A percentile compares a stretch with the other conserved stretches of the same genome.
These are phyloP conservation scores for Malthinus flaveolus DNA, from an alignment of 2,888 invertebrate species.

Conservation along the genomic window DNA sequence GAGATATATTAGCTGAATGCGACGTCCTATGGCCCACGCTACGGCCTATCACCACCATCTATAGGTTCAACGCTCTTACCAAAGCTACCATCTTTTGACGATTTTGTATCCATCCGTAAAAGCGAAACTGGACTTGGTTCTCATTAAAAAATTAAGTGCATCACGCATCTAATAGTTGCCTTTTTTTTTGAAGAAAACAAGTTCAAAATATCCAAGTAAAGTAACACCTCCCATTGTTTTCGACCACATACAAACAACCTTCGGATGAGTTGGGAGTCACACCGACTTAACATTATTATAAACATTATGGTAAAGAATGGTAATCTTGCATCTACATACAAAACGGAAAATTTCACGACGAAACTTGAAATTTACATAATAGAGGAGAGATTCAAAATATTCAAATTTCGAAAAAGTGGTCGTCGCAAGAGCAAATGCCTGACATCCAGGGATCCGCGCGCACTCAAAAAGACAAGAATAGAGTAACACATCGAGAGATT, in stretches of 20 bases:
- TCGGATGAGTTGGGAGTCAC: constrained; percentile 36
- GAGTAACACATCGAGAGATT: constrained; percentile 41
- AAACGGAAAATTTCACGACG: constrained; percentile 36
- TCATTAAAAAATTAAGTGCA: constrained; percentile 25
- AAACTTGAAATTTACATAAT: constrained; percentile 41
- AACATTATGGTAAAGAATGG: constrained; percentile 46
- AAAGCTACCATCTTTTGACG: constrained; percentile 20
- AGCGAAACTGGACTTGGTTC: constrained; percentile 18
- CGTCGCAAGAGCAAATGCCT: constrained; percentile 2
- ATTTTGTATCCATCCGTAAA: constrained; percentile 30
- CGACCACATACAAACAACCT: constrained; percentile 20
- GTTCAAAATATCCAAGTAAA: constrained; percentile 23
- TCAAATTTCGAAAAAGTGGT: constrained; percentile 30
- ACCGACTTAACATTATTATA: constrained; percentile 44
- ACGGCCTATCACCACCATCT: constrained; percentile 48
- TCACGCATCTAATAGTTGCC: constrained; percentile 19
- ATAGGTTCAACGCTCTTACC: constrained; percentile 42
- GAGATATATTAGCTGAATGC: constrained; percentile 46
- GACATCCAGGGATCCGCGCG: neutral
- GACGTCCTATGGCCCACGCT: constrained; percentile 47
- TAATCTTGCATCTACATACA: constrained; percentile 47
- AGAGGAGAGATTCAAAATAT: constrained; percentile 42
- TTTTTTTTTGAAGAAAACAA: constrained; percentile 10
- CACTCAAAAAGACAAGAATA: constrained; percentile 3
- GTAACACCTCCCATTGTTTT: constrained; percentile 49